Conservation (phyloP, 2,113 vertebrate genomes). For the Colossoma macropomum region DNA sequence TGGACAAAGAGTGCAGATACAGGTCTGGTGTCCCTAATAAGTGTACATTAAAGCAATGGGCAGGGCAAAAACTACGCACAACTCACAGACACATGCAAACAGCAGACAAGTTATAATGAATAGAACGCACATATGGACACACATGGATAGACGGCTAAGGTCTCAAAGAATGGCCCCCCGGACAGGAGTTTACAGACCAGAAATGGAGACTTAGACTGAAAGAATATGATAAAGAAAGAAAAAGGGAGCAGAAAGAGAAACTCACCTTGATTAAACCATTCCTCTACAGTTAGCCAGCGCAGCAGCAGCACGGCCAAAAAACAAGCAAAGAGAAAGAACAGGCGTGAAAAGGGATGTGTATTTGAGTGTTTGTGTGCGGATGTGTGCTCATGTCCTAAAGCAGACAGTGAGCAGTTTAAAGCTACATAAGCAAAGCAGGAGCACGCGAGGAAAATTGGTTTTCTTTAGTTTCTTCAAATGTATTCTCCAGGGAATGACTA, state of each 20-base stretch:
- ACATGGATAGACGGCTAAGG: neutral
- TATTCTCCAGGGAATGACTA: too few relatives aligned
- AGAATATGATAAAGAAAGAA: conserved; percentile 25
- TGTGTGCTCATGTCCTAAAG: conserved; percentile 61
- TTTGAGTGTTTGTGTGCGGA: conserved; percentile 61
- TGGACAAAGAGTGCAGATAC: too few relatives aligned
- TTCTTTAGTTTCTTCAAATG: too few relatives aligned
- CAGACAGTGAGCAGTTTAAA: conserved; percentile 40
- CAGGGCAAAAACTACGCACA: neutral
- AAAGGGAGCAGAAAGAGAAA: conserved; percentile 59
- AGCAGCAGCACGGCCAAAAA: conserved; percentile 85
- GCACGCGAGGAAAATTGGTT: too few relatives aligned
- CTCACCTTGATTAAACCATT: conserved; percentile 99
- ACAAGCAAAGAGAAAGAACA: conserved; percentile 78
- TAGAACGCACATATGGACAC: neutral
- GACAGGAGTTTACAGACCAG: neutral
- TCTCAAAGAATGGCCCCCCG: neutral
- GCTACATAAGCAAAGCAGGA: too few relatives aligned
- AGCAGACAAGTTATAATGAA: neutral
- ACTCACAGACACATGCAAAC: neutral
- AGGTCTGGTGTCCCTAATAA: too few relatives aligned
- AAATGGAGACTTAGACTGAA: neutral
- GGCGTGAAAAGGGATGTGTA: conserved; percentile 74
- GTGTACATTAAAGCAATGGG: neutral
- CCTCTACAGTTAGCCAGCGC: conserved; percentile 93